These are phyloP conservation scores for Agonopterix arenella DNA, from an alignment of 2,888 invertebrate species.

Conservation along the genomic window DNA sequence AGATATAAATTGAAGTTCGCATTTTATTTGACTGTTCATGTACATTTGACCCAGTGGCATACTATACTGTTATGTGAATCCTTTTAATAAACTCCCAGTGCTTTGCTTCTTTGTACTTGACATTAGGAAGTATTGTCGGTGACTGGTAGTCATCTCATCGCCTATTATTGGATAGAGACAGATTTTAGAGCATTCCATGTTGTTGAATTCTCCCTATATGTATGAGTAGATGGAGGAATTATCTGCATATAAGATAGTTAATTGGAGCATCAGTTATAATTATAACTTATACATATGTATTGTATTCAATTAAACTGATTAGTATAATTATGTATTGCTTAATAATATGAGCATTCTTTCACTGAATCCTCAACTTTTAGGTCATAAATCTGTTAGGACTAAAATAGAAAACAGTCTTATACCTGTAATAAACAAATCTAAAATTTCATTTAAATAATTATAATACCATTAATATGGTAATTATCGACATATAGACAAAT, in stretches of 20 bases:
- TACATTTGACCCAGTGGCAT: constrained; percentile 14
- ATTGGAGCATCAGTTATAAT: constrained; percentile 33
- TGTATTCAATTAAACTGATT: constrained; percentile 43
- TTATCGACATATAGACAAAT: constrained; percentile 34
- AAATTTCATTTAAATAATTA: constrained; percentile 17
- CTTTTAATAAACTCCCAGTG: constrained; percentile 38
- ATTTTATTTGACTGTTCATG: neutral
- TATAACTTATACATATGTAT: constrained; percentile 26
- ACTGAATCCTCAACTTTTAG: constrained; percentile 31
- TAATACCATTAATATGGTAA: constrained; percentile 19
- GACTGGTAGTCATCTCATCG: constrained; percentile 8
- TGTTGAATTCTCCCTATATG: constrained; percentile 36
- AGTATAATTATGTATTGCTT: constrained; percentile 7
- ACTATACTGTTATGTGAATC: neutral
- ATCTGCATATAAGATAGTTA: constrained; percentile 36
- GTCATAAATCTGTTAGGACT: constrained; percentile 2
- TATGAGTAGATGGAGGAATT: constrained; percentile 19
- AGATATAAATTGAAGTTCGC: neutral
- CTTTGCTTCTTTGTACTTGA: constrained; percentile 39
- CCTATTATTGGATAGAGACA: constrained; percentile 22
- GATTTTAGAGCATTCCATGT: constrained; percentile 59
- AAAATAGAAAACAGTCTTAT: neutral
- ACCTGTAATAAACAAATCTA: constrained; percentile 3
- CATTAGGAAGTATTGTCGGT: constrained; percentile 35
- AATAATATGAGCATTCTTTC: constrained; percentile 32